phyloP scores from a whole-genome alignment of 2,888 invertebrate genomes.

The Criorhina ranunculi region DNA sequence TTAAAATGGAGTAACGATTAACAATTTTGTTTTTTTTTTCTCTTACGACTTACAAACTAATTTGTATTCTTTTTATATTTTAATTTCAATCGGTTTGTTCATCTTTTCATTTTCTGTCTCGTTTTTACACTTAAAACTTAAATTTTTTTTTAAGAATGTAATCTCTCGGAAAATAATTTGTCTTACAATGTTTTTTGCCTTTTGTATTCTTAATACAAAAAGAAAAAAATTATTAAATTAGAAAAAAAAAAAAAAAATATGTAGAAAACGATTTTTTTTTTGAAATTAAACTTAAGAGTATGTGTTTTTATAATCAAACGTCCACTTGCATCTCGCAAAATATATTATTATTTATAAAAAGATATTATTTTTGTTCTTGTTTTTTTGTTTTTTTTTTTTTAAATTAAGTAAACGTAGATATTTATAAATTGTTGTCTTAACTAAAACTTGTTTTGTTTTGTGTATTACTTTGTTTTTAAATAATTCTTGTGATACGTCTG shows the following conservation, averaged over 20 bases:
- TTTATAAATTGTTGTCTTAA: slow-evolving; percentile 58
- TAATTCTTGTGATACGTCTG: slow-evolving; percentile 68
- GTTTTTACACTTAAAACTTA: slow-evolving; percentile 68
- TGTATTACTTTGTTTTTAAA: slow-evolving; percentile 51
- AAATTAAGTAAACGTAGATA: slow-evolving; percentile 55
- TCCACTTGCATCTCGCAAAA: slow-evolving; percentile 57
- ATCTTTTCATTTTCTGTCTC: slow-evolving; percentile 1
- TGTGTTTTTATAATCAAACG: slow-evolving; percentile 43
- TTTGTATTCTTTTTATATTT: slow-evolving; percentile 65
- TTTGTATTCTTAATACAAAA: slow-evolving; percentile 34
- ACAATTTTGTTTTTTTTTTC: slow-evolving; percentile 55
- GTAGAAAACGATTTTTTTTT: slow-evolving; percentile 23
- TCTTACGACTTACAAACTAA: slow-evolving; percentile 58
- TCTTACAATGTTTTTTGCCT: slow-evolving; percentile 43
- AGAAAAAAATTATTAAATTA: slow-evolving; percentile 44
- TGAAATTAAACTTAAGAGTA: slow-evolving; percentile 46
- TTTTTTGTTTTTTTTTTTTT: too few relatives aligned
- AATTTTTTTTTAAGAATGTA: slow-evolving; percentile 62
- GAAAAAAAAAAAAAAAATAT: slow-evolving; percentile 35
- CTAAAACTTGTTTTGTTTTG: slow-evolving; percentile 49
- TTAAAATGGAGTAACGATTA: slow-evolving; percentile 61
- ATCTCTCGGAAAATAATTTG: slow-evolving; percentile 67
- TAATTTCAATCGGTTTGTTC: slow-evolving; percentile 55
- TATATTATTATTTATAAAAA: slow-evolving; percentile 58
- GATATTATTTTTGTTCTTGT: slow-evolving; percentile 17